phyloP scores from a whole-genome alignment of 2,797 vertebrate species.

The Urocyon cinereoargenteus region DNA sequence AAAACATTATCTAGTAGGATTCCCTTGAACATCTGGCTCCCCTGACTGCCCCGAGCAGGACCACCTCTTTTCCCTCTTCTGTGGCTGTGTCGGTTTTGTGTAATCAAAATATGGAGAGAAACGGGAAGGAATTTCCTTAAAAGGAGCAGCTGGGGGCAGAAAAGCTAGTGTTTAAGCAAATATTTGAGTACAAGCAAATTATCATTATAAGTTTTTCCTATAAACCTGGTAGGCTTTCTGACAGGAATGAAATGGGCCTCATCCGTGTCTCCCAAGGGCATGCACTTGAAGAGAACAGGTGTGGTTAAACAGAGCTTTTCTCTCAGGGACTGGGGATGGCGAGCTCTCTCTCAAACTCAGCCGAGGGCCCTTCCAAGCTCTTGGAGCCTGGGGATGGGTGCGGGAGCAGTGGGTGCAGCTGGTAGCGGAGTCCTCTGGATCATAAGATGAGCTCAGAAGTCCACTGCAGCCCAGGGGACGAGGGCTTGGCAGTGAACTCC shows the following conservation, averaged over 20 bases:
- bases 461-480: accelerated
- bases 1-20: accelerated
- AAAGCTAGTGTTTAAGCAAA: background rate
- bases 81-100: background rate
- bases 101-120: background rate
- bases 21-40: background rate
- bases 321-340: background rate
- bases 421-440: accelerated
- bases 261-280: background rate
- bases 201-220: background rate
- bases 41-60: background rate
- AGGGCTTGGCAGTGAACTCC: background rate
- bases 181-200: background rate
- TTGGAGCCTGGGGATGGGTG: accelerated
- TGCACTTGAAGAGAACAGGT: accelerated
- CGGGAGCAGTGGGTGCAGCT: background rate
- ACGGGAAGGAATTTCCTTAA: background rate
- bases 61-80: accelerated
- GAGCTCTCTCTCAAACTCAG: background rate
- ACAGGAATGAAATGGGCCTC: background rate
- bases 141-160: background rate
- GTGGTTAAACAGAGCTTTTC: background rate
- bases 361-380: background rate
- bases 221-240: background rate
- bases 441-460: background rate